phyloP scores from a whole-genome alignment of 2,888 invertebrate genomes.

The Leptinotarsa tumamoca region DNA sequence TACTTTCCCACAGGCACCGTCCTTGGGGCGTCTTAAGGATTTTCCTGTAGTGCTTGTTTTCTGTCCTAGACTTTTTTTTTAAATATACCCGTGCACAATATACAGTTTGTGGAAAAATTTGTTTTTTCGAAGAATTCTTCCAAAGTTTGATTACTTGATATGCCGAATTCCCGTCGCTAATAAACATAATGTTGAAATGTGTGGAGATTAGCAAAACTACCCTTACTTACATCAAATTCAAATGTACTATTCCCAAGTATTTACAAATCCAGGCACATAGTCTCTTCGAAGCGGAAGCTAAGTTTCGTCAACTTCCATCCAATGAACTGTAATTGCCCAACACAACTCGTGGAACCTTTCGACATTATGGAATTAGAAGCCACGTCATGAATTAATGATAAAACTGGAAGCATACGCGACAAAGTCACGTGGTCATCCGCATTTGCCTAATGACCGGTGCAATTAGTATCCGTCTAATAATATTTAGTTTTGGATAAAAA shows the following conservation, averaged over 20 bases:
- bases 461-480: conserved; percentile 37
- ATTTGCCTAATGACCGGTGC: conserved; percentile 45
- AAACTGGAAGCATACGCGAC: conserved; percentile 42
- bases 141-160: neutral
- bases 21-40: no score
- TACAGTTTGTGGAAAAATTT: no score
- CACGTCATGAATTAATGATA: conserved; percentile 44
- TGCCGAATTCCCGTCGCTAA: neutral
- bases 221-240: conserved; percentile 2
- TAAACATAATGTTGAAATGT: neutral
- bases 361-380: conserved; percentile 44
- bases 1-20: no score
- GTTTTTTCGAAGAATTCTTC: no score
- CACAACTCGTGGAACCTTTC: conserved; percentile 43
- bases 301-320: conserved; percentile 44
- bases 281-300: conserved; percentile 29
- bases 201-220: neutral
- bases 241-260: conserved; percentile 14
- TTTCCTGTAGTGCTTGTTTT: no score
- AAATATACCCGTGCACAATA: no score
- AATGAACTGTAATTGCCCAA: conserved; percentile 44
- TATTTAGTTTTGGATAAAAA: conserved; percentile 13
- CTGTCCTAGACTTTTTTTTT: no score
- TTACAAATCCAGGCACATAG: conserved; percentile 40
- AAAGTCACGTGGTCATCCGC: conserved; percentile 35